phyloP scores from a whole-genome alignment of 2,797 vertebrate genomes.

The Rhinogobio ventralis region DNA sequence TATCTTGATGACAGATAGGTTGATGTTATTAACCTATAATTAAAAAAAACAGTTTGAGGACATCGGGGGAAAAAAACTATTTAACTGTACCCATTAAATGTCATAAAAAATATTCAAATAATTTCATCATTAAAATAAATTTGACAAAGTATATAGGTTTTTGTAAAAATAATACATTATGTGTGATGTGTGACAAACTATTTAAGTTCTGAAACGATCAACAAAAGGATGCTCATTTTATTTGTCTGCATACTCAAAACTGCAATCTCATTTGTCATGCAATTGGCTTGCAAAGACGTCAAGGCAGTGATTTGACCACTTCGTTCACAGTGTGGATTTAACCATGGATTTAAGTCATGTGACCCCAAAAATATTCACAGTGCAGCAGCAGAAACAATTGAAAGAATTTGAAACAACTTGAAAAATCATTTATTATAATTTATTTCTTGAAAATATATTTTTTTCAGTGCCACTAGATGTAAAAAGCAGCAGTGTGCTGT shows the following conservation, averaged over 20 bases:
- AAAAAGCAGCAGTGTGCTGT: constrained; percentile 39
- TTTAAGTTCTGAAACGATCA: not conserved
- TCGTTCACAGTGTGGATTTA: not conserved
- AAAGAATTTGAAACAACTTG: constrained; percentile 61
- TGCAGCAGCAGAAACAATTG: not conserved
- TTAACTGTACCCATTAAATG: not conserved
- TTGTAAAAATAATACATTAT: not conserved
- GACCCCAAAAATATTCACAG: not conserved
- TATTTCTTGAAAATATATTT: constrained; percentile 50
- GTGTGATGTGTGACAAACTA: not conserved
- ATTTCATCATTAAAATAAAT: not conserved
- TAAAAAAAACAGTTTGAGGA: not conserved
- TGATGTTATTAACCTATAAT: not conserved
- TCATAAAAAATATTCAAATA: not conserved
- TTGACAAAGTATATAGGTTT: not conserved
- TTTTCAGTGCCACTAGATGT: constrained; percentile 38
- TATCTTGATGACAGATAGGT: not conserved
- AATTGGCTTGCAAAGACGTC: too few species aligned
- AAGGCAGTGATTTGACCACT: not conserved
- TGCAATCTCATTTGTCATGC: not conserved
- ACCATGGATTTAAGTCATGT: not conserved
- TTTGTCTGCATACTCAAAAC: not conserved
- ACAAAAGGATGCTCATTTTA: not conserved
- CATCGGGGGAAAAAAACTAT: too few species aligned
- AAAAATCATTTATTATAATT: constrained; percentile 51